These are phyloP conservation scores for Eulemur albifrons DNA, from an alignment of 2,797 vertebrate genomes.

Conservation along the genomic window DNA sequence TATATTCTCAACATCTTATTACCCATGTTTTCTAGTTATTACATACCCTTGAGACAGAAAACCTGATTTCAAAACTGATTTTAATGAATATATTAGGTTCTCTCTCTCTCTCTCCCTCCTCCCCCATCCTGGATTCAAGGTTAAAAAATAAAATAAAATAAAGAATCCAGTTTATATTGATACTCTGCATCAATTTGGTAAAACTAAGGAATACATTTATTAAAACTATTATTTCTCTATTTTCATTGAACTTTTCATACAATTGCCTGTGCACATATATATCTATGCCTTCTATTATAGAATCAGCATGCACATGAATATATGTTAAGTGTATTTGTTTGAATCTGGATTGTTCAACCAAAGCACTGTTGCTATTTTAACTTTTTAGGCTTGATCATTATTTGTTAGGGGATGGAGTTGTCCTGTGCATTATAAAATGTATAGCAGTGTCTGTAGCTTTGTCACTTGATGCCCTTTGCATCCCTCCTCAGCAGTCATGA, in stretches of 20 bases:
- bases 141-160: slow-evolving; percentile 78
- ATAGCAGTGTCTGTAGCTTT: background rate
- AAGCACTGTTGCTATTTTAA: background rate
- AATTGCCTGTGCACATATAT: background rate
- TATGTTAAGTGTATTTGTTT: background rate
- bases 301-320: background rate
- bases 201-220: slow-evolving; percentile 75
- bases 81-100: slow-evolving; percentile 64
- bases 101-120: slow-evolving; percentile 30
- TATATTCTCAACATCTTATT: slow-evolving; percentile 59
- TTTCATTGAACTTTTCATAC: slow-evolving; percentile 62
- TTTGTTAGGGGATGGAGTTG: background rate
- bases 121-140: background rate
- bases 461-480: accelerated
- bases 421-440: background rate
- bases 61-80: slow-evolving; percentile 62
- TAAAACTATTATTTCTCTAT: slow-evolving; percentile 66
- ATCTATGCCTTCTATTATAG: background rate
- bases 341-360: background rate
- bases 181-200: slow-evolving; percentile 68
- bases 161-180: slow-evolving; percentile 63
- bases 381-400: background rate
- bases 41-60: slow-evolving; percentile 53
- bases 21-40: slow-evolving; percentile 66
- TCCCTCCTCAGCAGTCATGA: accelerated